Evolutionary conservation across 2,797 vertebrate genomes (phyloP), one percentile per base, ranked within the genome.

Genomic region (Strix occidentalis): DNA sequence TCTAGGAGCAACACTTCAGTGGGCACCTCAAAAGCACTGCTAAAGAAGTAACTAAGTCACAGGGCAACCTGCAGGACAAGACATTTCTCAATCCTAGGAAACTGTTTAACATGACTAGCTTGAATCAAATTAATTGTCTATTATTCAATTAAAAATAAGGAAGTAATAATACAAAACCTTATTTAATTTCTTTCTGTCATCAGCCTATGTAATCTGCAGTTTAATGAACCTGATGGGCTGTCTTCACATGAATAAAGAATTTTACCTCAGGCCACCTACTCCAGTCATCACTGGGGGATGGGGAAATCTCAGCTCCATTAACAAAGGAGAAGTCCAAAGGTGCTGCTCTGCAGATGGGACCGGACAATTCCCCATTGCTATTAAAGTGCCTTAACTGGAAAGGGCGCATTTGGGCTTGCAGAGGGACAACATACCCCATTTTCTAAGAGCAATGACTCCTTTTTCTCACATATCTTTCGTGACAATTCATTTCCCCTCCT

Each of bases 171-270:
- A 95, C 89, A 95, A 96, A 96, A 93, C 72, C 92, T 96, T 96
- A 95, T 91, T 96, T 95, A 91, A 95, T 97, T 96, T 96, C 86
- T 93, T 95, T 94, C 93, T 96, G 79, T 96, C 93, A 94, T 88
- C 95, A 96, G 58, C 74, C 91, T 92, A 39, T 93, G 81, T 94
- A 97, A 97, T 91, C 92, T 94, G 58, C 87, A 91, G 76, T 76
- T 89, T 96, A 97, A 97, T 95, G 92, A 95, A 91, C 37, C 76
- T 86, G 84, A 91, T 64, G 89, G 64, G 87, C 60, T 96, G 95
- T 90, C 89, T 95, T 96, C 97, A 93, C 90, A 96, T 91, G 96
- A 97, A 96, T 94, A 95, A 96, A 96, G 96, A 91, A 95, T 97
- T 97, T 97, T 88, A 95, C 96, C 95, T 96, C 94, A 64, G 94